Base-by-base conservation (phyloP, 2,113 vertebrate species). In the Chamaetylas fuelleborni region DNA sequence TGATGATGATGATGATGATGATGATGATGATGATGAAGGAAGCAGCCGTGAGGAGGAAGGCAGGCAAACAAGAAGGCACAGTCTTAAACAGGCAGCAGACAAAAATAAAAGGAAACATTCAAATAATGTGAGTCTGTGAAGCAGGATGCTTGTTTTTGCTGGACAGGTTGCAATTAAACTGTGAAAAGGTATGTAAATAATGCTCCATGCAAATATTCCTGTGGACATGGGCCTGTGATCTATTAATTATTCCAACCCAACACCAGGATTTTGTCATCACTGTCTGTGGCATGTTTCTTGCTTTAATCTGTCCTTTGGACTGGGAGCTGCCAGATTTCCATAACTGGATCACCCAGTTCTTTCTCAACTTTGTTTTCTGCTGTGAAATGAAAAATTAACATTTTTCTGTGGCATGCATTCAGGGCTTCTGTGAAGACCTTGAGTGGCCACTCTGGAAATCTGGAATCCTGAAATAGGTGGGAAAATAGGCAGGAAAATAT, bases 251-350 rank as follows among this genome's bases (percentile, higher is more conserved):
- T 76, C 67, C 58, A 91, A 86, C 69, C 4, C 87, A 67, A 34
- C 23, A 6, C 40, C 25, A 60, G 72, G 60, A 24, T 89, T 96
- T 96, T 94, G 80, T 86, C 91, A 82, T 94, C 34, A 3, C 85
- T 92, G 66, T 96, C 93, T 96, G 81, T 25, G 88, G 56, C 28
- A 1, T 90, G 73, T 57, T 93, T 56, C 92, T 70, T 29, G 36
- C 87, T 96, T 95, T 94, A 42, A 93, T 95, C 92, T 94, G 66
- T 78, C 92, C 93, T 97, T 95, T 83, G 89, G 86, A 89, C 92
- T 88, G 69, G 34, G 61, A 76, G 57, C 88, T 88, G 90, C 88
- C 86, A 81, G 67, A 92, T 92, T 97, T 93, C 88, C 91, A 95
- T 94, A 95, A 93, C 89, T 94, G 71, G 86, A 81, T 95, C 86